Evolutionary conservation across 2,888 invertebrate genomes (phyloP), one percentile per base, ranked within the genome.

Genomic region (Palloptera scutellata): DNA sequence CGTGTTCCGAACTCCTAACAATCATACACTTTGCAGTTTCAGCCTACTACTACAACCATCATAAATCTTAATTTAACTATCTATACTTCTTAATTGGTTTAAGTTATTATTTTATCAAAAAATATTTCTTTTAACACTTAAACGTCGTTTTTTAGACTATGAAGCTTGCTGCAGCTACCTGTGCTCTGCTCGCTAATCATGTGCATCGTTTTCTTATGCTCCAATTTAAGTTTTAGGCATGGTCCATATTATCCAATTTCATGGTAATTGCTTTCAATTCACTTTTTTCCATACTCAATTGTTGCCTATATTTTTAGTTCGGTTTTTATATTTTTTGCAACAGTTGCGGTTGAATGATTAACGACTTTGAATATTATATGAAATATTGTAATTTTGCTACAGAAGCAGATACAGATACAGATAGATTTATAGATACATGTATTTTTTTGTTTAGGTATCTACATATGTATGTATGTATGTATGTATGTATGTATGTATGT

Each of bases 321-420:
- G n/a, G n/a, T 40, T 58, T 58, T 40, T 51, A 52, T 5, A 61
- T 45, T 78, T 72, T 72, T 74, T 74, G 78, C 76, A 77, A 79
- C 72, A 70, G 77, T 73, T 79, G 77, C 72, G 80, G 77, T 78
- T 75, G 77, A 79, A 79, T 78, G 78, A 79, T 79, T 78, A 78
- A 79, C 78, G 75, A 77, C 75, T 75, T 52, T 19, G n/a, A 52
- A 17, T 52, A n/a, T n/a, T n/a, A 19, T 52, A n/a, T 52, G 15
- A 52, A 17, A 17, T 55, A n/a, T n/a, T n/a, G n/a, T 61, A 64
- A 59, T 63, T 63, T 55, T 52, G 30, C 20, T 57, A 51, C 17
- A 61, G 40, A 52, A 19, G 13, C 20, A 45, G 13, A 60, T 17
- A 61, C n/a, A n/a, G n/a, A n/a, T 13, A 60, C 52, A 43, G 1